Evolutionary conservation across 2,113 vertebrate genomes (phyloP).

Genomic region (Apteryx owenii): DNA sequence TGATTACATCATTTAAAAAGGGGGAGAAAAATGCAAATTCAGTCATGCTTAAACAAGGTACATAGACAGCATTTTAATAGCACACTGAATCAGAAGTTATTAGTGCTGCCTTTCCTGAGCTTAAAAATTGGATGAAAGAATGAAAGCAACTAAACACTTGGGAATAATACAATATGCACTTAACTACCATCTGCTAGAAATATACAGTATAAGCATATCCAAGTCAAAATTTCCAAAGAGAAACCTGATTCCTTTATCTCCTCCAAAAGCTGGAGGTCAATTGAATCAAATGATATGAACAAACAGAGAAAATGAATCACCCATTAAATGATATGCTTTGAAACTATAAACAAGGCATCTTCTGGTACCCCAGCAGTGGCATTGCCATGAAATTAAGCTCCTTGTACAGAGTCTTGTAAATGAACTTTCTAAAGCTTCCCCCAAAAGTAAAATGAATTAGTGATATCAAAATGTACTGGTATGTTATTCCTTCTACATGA

Average conservation of each 20-base stretch:
- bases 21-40: not conserved
- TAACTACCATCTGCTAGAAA: not conserved
- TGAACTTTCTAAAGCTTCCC: not conserved
- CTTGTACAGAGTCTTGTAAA: not conserved
- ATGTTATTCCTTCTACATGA: not conserved
- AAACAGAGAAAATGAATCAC: not conserved
- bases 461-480: not conserved
- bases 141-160: not conserved
- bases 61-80: not conserved
- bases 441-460: not conserved
- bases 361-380: not conserved
- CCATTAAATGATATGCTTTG: not conserved
- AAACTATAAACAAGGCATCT: not conserved
- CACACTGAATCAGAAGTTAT: not conserved
- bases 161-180: not conserved
- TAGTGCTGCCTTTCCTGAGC: not conserved
- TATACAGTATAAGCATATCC: not conserved
- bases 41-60: not conserved
- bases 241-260: not conserved
- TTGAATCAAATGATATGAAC: not conserved
- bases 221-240: not conserved
- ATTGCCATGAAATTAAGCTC: not conserved
- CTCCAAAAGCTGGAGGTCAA: not conserved
- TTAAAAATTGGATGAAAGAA: slow-evolving; percentile 11
- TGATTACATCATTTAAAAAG: not conserved